Percentiles rank a stretch among this genome's conserved stretches.
Evolutionary conservation across 1,140 invertebrate genomes (phyloP).

Genomic region (Drosophila lacertosa): DNA sequence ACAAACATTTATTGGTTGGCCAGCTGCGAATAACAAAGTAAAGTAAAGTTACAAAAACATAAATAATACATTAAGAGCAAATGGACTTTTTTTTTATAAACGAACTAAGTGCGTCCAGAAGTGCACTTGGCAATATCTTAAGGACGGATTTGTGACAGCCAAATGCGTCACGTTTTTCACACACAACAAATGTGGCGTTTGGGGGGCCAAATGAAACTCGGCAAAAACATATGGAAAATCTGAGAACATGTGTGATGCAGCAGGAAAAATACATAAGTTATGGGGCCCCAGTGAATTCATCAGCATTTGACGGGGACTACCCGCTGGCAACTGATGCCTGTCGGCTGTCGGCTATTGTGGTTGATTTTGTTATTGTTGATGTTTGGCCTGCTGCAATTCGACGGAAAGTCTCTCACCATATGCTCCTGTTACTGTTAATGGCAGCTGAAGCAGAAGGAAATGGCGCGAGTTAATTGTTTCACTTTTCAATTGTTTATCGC

Average conservation of each 20-base stretch:
- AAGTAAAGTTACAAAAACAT: slow-evolving; percentile 22
- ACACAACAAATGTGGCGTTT: slow-evolving; percentile 11
- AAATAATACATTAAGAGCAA: slow-evolving; percentile 5
- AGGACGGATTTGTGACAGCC: slow-evolving; percentile 1
- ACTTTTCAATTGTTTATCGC: slow-evolving; percentile 50
- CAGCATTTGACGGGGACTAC: slow-evolving; percentile 28
- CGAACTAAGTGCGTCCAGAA: slow-evolving; percentile 22
- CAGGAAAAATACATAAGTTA: slow-evolving; percentile 33
- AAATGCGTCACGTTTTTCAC: slow-evolving; percentile 13
- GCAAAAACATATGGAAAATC: slow-evolving; percentile 66
- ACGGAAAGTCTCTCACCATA: slow-evolving; percentile 15
- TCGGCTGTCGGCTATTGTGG: not conserved
- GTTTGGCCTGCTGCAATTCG: not conserved
- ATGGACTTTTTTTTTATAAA: slow-evolving; percentile 31
- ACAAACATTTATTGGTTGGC: not conserved
- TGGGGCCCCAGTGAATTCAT: slow-evolving; percentile 51
- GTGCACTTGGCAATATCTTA: slow-evolving; percentile 38
- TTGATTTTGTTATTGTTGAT: not conserved
- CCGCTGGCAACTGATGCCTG: slow-evolving; percentile 25
- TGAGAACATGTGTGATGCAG: slow-evolving; percentile 55
- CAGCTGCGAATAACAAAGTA: slow-evolving; percentile 26
- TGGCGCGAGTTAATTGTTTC: slow-evolving; percentile 30
- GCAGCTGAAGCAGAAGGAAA: slow-evolving; percentile 38
- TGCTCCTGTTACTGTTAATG: slow-evolving; percentile 15
- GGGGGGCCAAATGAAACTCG: slow-evolving; percentile 35